Evolutionary conservation across 1,140 invertebrate species (phyloP).

Genomic region (Saccostrea glomerata): DNA sequence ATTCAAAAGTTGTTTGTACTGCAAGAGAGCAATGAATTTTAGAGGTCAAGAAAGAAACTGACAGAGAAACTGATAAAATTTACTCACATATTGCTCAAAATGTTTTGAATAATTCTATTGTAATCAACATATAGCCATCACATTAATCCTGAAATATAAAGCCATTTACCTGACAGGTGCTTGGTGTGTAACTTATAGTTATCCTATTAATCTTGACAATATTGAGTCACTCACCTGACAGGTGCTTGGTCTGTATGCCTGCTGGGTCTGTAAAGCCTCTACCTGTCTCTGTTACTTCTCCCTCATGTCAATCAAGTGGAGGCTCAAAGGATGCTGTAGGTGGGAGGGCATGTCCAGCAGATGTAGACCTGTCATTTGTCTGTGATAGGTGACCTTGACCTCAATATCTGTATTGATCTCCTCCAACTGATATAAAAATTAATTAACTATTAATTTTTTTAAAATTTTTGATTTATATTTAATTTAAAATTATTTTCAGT

Average conservation of each 20-base stretch:
- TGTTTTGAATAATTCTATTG: too few species aligned
- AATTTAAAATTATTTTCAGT: too few species aligned
- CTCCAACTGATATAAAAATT: background rate
- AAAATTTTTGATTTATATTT: too few species aligned
- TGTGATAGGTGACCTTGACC: constrained; percentile 59
- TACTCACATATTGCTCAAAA: too few species aligned
- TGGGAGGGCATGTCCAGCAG: constrained; percentile 44
- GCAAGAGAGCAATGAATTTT: constrained; percentile 63
- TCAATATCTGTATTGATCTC: constrained; percentile 63
- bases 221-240: constrained; percentile 53
- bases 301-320: constrained; percentile 57
- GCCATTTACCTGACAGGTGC: too few species aligned
- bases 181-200: constrained; percentile 72
- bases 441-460: too few species aligned
- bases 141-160: too few species aligned
- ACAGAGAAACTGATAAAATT: too few species aligned
- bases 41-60: background rate
- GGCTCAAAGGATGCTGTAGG: constrained; percentile 67
- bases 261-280: constrained; percentile 55
- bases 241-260: constrained; percentile 68
- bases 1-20: constrained; percentile 55
- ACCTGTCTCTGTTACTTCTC: constrained; percentile 52
- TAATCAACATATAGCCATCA: too few species aligned
- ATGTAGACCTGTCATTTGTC: constrained; percentile 59
- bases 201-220: background rate